Conservation (phyloP, 1,140 invertebrate genomes). For the Brachionus angularis region DNA sequence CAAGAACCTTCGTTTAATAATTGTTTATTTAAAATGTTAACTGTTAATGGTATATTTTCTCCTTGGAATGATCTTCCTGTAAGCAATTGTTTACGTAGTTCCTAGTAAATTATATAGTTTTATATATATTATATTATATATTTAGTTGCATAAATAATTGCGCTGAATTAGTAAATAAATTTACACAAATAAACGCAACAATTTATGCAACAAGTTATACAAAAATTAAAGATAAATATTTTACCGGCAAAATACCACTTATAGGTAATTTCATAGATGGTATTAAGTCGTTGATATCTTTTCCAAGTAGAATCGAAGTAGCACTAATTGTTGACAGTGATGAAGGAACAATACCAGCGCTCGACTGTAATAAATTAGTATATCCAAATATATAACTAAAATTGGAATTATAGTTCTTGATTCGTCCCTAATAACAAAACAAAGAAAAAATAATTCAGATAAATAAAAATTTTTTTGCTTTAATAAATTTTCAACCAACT, state of each 20-base stretch:
- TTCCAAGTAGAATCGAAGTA: conserved; percentile 48
- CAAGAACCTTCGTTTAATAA: conserved; percentile 18
- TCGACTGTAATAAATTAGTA: conserved; percentile 48
- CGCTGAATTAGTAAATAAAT: too few relatives aligned
- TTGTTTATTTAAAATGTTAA: conserved; percentile 62
- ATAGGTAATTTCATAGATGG: conserved; percentile 50
- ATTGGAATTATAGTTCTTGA: conserved; percentile 59
- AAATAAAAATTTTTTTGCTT: conserved; percentile 57
- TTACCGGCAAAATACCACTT: conserved; percentile 23
- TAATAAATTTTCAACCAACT: conserved; percentile 52
- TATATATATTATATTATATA: conserved; percentile 46
- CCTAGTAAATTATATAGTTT: conserved; percentile 49
- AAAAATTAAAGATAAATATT: conserved; percentile 9
- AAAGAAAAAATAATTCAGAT: conserved; percentile 59
- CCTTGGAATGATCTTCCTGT: conserved; percentile 62
- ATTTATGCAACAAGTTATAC: not conserved
- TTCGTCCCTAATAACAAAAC: conserved; percentile 61
- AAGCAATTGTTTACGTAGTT: conserved; percentile 63
- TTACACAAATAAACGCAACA: too few relatives aligned
- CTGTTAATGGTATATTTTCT: conserved; percentile 64
- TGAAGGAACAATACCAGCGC: not conserved
- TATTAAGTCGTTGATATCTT: conserved; percentile 50
- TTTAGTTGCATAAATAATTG: too few relatives aligned
- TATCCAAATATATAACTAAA: conserved; percentile 60
- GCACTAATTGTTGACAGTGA: conserved; percentile 14